Evolutionary conservation across 2,113 vertebrate genomes (phyloP), one percentile per base, ranked within the genome.

Genomic region (Leucoraja erinaceus): DNA sequence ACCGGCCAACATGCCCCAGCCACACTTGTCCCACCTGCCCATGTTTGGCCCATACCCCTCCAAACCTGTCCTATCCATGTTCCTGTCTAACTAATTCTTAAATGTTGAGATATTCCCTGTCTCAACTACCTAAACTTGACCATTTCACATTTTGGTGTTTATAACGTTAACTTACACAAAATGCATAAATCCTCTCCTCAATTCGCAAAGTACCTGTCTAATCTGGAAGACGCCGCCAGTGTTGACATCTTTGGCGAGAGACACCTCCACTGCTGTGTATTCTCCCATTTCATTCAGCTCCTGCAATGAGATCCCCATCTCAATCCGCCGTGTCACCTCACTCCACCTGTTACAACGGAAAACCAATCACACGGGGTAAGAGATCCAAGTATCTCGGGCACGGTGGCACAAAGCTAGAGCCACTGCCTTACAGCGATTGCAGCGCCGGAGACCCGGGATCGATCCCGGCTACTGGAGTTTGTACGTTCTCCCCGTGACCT

Each of bases 161-260:
- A 31, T 25, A 61, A 31, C 16, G 59, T 31, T 12, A 88, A 16
- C 25, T 84, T n/a, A 12, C 22, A 81, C 33, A 20, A 20, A 47
- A 18, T 83, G 25, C 22, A 61, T 75, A n/a, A 84, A 59, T 11
- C 4, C 28, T 31, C 33, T n/a, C 59, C 83, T 31, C 59, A 63
- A 66, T 16, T 63, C 8, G 28, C 59, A 63, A 93, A 93, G 90
- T 93, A 99, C 98, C 98, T 99, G 99, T 94, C 98, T 96, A 56
- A 99, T 97, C 78, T 99, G 99, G 94, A 99, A 99, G 95, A 99
- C 95, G 2, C 99, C 99, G 1, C 98, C 98, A 0, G 99, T 99
- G 96, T 97, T 98, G 94, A 98, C 96, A 94, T 99, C 99, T 95
- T 98, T 98, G 8, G 96, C 97, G 94, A 97, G 97, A 93, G 98